Percentiles rank a stretch among this genome's conserved stretches.
Evolutionary conservation across 2,113 vertebrate species (phyloP).

Genomic region (Neogobius melanostomus): DNA sequence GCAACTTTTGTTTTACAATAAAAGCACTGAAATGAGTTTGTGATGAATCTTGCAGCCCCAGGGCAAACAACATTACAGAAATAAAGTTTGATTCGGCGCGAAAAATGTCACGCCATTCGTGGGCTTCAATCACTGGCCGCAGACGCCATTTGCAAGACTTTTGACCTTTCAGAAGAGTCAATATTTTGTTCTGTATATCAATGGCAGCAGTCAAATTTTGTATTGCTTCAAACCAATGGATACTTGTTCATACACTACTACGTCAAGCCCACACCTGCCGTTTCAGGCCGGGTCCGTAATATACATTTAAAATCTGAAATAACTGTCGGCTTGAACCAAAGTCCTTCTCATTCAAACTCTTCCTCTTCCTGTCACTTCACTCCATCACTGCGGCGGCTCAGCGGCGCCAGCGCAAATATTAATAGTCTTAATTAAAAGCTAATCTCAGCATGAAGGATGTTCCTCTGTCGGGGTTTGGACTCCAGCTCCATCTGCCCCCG

Average conservation of each 20-base stretch:
- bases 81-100: too few species aligned
- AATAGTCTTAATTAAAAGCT: constrained; percentile 55
- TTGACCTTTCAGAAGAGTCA: too few species aligned
- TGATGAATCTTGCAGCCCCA: too few species aligned
- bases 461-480: constrained; percentile 23
- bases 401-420: constrained; percentile 36
- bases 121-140: too few species aligned
- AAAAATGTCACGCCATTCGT: too few species aligned
- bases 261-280: not conserved
- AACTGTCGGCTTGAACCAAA: constrained; percentile 13
- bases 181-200: too few species aligned
- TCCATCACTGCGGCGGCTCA: constrained; percentile 22
- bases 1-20: too few species aligned
- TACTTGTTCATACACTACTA: not conserved
- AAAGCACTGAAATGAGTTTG: too few species aligned
- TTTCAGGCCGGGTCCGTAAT: constrained; percentile 5
- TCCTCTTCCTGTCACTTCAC: constrained; percentile 15
- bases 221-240: not conserved
- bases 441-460: constrained; percentile 32
- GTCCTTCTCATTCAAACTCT: constrained; percentile 5
- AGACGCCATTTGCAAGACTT: too few species aligned
- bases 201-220: too few species aligned
- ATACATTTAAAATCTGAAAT: constrained; percentile 18
- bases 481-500: constrained; percentile 15
- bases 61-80: too few species aligned